Evolutionary conservation across 2,888 invertebrate species (phyloP), one percentile per base, ranked within the genome.

Genomic region (Conchocele bisecta): DNA sequence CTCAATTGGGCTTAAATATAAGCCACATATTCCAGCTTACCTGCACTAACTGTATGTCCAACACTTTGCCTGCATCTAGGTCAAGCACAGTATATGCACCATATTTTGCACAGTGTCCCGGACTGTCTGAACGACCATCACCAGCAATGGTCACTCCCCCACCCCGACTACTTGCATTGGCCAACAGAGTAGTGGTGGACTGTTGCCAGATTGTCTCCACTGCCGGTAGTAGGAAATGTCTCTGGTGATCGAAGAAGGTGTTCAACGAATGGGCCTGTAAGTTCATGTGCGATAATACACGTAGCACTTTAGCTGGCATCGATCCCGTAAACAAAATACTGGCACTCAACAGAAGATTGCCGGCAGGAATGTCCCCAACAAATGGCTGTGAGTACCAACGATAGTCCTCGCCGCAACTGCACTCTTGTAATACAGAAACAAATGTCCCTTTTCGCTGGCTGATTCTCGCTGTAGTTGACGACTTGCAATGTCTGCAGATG

Each of bases 181-280:
- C 26, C 3, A 44, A 4, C 44, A 17, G 13, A n/a, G n/a, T n/a
- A n/a, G n/a, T n/a, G n/a, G n/a, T n/a, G n/a, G n/a, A n/a, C n/a
- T n/a, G n/a, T n/a, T n/a, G n/a, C n/a, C n/a, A n/a, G 15, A 13
- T 11, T 15, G 15, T 24, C 13, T 54, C 54, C 13, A 35, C 20
- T 5, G 54, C 54, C 3, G 54, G 35, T 39, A 37, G 39, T 2
- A 50, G 28, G 13, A 50, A 24, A 11, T 4, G 7, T n/a, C 51
- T 50, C 37, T 56, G 56, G 20, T 56, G 56, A 5, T 56, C 39
- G 29, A 56, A 56, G 37, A 56, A 41, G 4, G 56, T 56, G 24
- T 20, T 24, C 1, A 56, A 1, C 24, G 39, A 20, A 7, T 41
- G 11, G 2, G 15, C 7, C 26, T 41, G 6, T 3, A 56, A n/a